Conservation (phyloP, 1,140 invertebrate species). For the Oppia nitens region DNA sequence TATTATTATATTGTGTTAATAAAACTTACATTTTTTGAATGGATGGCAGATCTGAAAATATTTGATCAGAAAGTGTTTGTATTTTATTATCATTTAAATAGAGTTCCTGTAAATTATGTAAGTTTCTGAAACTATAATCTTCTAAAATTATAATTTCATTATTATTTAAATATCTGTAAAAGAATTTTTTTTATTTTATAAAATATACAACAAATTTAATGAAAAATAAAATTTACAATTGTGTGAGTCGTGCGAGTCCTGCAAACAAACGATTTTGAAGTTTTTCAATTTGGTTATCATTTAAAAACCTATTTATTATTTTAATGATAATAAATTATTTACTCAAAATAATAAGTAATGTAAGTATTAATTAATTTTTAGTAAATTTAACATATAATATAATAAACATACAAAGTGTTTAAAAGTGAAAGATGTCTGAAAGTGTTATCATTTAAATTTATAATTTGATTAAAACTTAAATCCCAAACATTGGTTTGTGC, state of each 20-base stretch:
- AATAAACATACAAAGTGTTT: not conserved
- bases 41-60: conserved; percentile 42
- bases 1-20: not conserved
- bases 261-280: not conserved
- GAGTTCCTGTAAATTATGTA: not conserved
- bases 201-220: not conserved
- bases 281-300: not conserved
- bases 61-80: conserved; percentile 36
- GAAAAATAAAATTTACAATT: not conserved
- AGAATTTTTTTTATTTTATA: not conserved
- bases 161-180: not conserved
- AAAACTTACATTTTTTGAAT: conserved; percentile 39
- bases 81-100: conserved; percentile 48
- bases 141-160: not conserved
- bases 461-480: not conserved
- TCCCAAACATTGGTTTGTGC: too few species aligned
- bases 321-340: too few species aligned
- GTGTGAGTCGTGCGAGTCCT: not conserved
- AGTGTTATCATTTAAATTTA: not conserved
- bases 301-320: not conserved
- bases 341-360: too few species aligned
- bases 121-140: not conserved
- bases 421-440: not conserved
- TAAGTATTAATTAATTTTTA: too few species aligned
- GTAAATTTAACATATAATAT: too few species aligned